Evolutionary conservation across 2,113 vertebrate species (phyloP).

Genomic region (Alces alces): DNA sequence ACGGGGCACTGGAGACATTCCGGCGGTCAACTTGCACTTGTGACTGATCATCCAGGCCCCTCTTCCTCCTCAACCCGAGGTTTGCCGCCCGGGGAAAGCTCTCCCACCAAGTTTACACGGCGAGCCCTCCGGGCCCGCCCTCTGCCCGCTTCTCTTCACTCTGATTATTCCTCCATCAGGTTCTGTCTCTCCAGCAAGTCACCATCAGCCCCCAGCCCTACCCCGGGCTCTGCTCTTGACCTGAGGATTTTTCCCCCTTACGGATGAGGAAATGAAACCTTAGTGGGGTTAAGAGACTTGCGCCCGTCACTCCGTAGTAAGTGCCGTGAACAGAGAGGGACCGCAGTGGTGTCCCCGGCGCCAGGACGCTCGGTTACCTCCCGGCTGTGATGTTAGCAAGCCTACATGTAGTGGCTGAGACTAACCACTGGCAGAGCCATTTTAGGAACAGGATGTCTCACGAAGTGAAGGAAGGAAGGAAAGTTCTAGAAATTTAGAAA

Average conservation of each 20-base stretch:
- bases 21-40: background rate
- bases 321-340: background rate
- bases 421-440: background rate
- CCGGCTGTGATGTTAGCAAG: background rate
- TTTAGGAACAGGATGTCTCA: background rate
- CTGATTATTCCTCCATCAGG: background rate
- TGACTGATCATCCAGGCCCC: background rate
- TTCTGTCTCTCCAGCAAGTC: background rate
- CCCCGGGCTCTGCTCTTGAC: background rate
- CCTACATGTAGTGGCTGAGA: background rate
- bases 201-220: background rate
- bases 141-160: background rate
- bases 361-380: background rate
- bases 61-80: background rate
- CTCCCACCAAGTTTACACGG: background rate
- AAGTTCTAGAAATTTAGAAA: background rate
- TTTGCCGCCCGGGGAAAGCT: background rate
- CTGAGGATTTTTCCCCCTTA: background rate
- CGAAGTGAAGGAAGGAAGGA: background rate
- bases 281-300: background rate
- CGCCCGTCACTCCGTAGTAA: background rate
- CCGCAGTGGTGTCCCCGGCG: background rate
- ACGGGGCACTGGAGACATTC: background rate
- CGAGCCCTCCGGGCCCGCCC: accelerated
- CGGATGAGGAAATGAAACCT: background rate